Base-by-base conservation (phyloP, 2,888 invertebrate genomes). In the Nymphalis c-album region DNA sequence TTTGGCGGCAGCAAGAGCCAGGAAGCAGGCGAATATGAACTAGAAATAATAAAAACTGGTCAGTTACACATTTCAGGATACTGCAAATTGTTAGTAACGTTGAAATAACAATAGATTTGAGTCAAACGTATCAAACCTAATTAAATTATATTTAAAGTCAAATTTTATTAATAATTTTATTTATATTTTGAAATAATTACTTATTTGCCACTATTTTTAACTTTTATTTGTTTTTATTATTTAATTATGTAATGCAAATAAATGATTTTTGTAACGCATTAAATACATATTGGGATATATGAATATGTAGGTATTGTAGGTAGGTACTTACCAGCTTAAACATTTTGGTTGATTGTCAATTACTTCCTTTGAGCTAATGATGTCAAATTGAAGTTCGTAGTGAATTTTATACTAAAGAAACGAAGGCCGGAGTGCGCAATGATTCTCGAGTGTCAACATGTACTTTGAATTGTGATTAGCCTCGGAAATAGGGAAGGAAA, bases 1-100 rank as follows among this genome's bases (percentile, higher is more conserved):
- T 76, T 88, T 88, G 67, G 93, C 92, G 47, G 85, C 83, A 53
- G 88, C 93, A 68, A 90, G 74, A 48, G 90, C 93, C 84, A 94
- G 73, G 75, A 93, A 80, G 76, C 91, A 93, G 46, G 88, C 84
- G 81, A 93, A 82, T 67, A 87, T 71, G 69, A 85, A 78, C 93
- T 94, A 79, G 3, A 82, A 86, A 77, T 53, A 65, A 68, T 64
- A 17, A 26, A 51, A 18, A 31, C 20, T 50, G 13, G 18, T 58
- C 48, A 16, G 47, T 51, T 26, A 59, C 40, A 40, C 4, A 40
- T 40, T 13, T 40, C 26, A 31, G 26, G 4, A 40, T 4, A 13
- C 40, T 4, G 13, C 13, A 40, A 40, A 40, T 40, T 40, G 40
- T 13, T 5, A 26, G 26, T 26, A 26, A 26, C 26, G 26, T 3